These are phyloP conservation scores for Sphaerophoria taeniata DNA, from an alignment of 2,888 invertebrate genomes.

Conservation along the genomic window DNA sequence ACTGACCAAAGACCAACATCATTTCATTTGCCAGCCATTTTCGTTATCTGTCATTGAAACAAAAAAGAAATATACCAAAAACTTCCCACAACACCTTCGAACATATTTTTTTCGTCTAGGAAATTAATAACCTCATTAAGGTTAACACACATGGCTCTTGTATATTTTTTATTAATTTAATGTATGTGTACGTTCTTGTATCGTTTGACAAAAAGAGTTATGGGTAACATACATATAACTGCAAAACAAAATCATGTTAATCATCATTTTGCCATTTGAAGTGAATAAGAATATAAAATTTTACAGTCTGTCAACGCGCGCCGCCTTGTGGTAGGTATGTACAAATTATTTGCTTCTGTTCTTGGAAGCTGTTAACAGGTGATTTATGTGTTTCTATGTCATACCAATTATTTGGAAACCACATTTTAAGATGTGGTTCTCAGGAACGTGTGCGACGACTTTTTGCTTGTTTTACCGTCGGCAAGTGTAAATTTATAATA, in stretches of 20 bases:
- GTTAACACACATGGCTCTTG: conserved; percentile 33
- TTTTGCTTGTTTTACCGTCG: too few relatives aligned
- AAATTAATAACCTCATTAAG: conserved; percentile 67
- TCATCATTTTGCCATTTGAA: conserved; percentile 29
- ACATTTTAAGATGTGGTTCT: neutral
- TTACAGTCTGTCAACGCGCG: conserved; percentile 17
- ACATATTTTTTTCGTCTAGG: neutral
- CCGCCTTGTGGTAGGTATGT: neutral
- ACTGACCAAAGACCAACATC: conserved; percentile 24
- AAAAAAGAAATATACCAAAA: neutral
- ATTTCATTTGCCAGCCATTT: conserved; percentile 35
- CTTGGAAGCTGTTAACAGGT: conserved; percentile 27
- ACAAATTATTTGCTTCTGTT: conserved; percentile 34
- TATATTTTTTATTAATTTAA: conserved; percentile 35
- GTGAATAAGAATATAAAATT: conserved; percentile 27
- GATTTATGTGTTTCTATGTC: conserved; percentile 35
- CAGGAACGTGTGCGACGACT: neutral
- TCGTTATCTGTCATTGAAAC: conserved; percentile 25
- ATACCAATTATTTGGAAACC: neutral
- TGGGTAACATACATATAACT: conserved; percentile 9
- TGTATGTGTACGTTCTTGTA: conserved; percentile 28
- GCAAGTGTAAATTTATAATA: too few relatives aligned
- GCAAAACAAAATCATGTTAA: conserved; percentile 41
- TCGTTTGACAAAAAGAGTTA: conserved; percentile 23
- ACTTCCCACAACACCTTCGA: conserved; percentile 22